These are phyloP conservation scores for Ennomos erosarius DNA, from an alignment of 2,888 invertebrate genomes.

Conservation along the genomic window DNA sequence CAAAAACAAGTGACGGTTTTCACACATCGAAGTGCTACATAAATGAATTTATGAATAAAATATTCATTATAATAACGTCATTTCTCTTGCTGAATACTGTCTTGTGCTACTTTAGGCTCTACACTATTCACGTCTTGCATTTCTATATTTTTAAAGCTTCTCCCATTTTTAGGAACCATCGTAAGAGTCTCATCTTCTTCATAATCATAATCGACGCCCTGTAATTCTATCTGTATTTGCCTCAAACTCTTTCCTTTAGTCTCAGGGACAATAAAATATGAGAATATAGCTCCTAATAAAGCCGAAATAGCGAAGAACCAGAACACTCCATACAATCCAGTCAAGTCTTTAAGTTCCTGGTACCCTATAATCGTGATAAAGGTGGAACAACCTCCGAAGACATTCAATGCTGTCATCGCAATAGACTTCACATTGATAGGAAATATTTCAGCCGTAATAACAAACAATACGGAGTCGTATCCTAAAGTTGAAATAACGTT, in stretches of 20 bases:
- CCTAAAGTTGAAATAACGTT: slow-evolving; percentile 70
- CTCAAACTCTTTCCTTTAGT: slow-evolving; percentile 84
- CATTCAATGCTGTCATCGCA: slow-evolving; percentile 77
- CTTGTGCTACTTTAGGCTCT: too few relatives aligned
- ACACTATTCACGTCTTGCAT: slow-evolving; percentile 26
- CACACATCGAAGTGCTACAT: too few relatives aligned
- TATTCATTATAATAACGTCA: too few relatives aligned
- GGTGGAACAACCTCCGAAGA: slow-evolving; percentile 77
- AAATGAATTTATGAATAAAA: too few relatives aligned
- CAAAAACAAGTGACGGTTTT: too few relatives aligned
- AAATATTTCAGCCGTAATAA: slow-evolving; percentile 84
- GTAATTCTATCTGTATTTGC: slow-evolving; percentile 82
- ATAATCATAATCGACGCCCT: slow-evolving; percentile 61
- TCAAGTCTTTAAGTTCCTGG: slow-evolving; percentile 73
- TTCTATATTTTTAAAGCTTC: slow-evolving; percentile 28
- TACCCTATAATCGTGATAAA: slow-evolving; percentile 81
- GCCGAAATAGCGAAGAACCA: slow-evolving; percentile 77
- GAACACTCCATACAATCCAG: slow-evolving; percentile 80
- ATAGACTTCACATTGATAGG: slow-evolving; percentile 84
- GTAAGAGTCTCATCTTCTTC: slow-evolving; percentile 45
- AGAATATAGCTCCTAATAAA: slow-evolving; percentile 76
- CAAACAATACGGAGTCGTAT: slow-evolving; percentile 76
- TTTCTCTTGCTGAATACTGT: too few relatives aligned
- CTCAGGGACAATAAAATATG: slow-evolving; percentile 80
- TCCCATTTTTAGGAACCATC: slow-evolving; percentile 27